Conservation (phyloP, 2,797 vertebrate genomes). For the Labeo calbasu region DNA sequence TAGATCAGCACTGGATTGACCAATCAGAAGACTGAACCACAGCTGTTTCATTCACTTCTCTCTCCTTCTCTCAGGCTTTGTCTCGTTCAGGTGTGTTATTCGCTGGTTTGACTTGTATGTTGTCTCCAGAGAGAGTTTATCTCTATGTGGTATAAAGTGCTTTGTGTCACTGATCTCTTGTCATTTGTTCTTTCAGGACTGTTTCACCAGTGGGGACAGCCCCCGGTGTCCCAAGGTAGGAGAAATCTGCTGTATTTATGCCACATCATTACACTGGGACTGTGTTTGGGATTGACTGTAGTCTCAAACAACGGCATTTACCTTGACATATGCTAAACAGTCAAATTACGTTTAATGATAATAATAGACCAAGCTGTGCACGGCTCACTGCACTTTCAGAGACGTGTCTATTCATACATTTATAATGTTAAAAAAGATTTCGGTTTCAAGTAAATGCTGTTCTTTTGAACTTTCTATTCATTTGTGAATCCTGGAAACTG, state of each 20-base stretch:
- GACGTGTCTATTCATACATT: too few species aligned
- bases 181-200: background rate
- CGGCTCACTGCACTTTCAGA: background rate
- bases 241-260: background rate
- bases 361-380: too few species aligned
- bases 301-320: background rate
- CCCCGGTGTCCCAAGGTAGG: constrained; percentile 25
- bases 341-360: too few species aligned
- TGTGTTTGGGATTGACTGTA: background rate
- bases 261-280: background rate
- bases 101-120: background rate
- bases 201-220: background rate
- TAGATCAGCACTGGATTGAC: too few species aligned
- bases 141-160: background rate
- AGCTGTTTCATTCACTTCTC: too few species aligned
- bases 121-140: background rate
- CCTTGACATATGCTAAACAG: too few species aligned
- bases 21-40: too few species aligned
- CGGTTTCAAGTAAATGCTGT: too few species aligned
- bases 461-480: too few species aligned
- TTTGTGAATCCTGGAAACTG: too few species aligned
- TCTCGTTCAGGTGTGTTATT: background rate
- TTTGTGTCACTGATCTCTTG: background rate
- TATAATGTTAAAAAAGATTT: too few species aligned
- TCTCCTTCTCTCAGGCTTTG: background rate